Base-by-base conservation (phyloP, 2,797 vertebrate species). In the Notoglanidium macrostoma region DNA sequence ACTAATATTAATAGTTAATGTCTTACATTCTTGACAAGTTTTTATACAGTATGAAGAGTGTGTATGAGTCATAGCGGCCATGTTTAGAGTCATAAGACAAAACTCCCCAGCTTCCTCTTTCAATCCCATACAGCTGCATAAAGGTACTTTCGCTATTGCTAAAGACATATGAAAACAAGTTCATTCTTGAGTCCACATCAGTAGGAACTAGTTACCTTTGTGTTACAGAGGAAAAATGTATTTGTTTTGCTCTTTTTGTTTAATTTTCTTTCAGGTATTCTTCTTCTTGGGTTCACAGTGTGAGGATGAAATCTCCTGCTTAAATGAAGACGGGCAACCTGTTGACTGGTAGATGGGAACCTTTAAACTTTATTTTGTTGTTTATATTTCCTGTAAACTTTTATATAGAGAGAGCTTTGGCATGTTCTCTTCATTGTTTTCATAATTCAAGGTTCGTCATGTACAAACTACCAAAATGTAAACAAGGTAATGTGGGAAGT, bases 291-390 rank as follows among this genome's bases (percentile, higher is more conserved):
- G 70, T 61, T 6, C 19, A 57, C 63, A 26, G 11, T 87, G 93
- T 83, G 85, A 89, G 5, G 65, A 91, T 29, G 91, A 91, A 15
- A 95, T 98, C 91, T 96, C 97, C 35, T 99, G 98, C 93, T 95
- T 92, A 92, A 97, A 96, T 92, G 97, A 98, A 93, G 94, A 94
- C 0, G 97, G 96, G 0, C 88, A 96, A 17, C 74, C 95, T 26
- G 96, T 98, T 55, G 97, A 99, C 84, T 99, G 98, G 98, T 99
- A 94, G 93, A 96, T 96, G 88, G 89, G 89, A 40, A 32, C 92
- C 1, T 59, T 59, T 4, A 44, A 59, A 57, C 92, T 91, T 40
- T 90, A 19, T 89, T 81, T 63, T 26, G 19, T 35, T 74, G 17
- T 10, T 54, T 26, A 29, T 17, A n/a, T 83, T 72, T 59, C 23